A percentile compares a stretch with the other conserved stretches of the same genome.
Evolutionary conservation across 2,113 vertebrate species (phyloP).

Genomic region (Cervus canadensis): DNA sequence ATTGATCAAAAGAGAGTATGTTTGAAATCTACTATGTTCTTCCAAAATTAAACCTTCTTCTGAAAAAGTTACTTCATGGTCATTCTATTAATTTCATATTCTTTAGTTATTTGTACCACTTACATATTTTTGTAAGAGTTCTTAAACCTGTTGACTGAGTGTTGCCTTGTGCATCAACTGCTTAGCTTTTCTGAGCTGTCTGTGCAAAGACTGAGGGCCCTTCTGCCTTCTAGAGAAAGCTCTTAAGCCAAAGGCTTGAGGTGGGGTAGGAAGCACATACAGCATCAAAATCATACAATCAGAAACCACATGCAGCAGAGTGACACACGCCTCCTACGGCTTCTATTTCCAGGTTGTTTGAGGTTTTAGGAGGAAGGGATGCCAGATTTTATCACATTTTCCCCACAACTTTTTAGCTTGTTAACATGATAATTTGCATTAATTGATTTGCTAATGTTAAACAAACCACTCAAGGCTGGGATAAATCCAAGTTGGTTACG

Average conservation of each 20-base stretch:
- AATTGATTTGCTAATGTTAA: not conserved
- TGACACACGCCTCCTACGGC: not conserved
- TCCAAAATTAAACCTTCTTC: not conserved
- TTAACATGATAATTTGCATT: not conserved
- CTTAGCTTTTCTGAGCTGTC: not conserved
- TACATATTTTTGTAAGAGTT: not conserved
- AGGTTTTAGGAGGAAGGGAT: not conserved
- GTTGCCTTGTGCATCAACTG: not conserved
- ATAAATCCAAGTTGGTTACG: not conserved
- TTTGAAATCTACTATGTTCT: not conserved
- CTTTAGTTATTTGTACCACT: not conserved
- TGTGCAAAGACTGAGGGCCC: not conserved
- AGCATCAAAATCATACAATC: not conserved
- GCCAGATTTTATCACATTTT: not conserved
- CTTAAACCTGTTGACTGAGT: not conserved
- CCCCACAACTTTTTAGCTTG: not conserved
- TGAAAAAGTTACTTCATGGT: not conserved
- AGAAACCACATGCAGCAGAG: not conserved
- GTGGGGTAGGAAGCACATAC: not conserved
- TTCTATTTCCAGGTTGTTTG: not conserved
- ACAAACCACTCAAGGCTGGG: not conserved
- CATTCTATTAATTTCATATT: not conserved
- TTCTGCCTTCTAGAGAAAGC: not conserved
- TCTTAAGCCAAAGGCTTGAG: not conserved
- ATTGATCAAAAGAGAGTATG: not conserved